Evolutionary conservation across 2,113 vertebrate genomes (phyloP), one percentile per base, ranked within the genome.

Genomic region (Malurus cyaneus): DNA sequence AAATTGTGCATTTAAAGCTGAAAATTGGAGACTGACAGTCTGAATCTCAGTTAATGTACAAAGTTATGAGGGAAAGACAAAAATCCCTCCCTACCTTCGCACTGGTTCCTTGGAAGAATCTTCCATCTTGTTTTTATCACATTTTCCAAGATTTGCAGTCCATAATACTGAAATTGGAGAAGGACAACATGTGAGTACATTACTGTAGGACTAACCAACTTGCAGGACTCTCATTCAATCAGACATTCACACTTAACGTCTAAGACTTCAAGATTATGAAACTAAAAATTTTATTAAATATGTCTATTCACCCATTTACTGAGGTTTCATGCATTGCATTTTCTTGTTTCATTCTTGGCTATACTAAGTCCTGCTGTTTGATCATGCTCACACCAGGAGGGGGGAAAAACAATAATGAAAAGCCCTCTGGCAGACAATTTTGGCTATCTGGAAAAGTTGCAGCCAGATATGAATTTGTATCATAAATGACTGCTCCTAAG

Each of bases 41-140:
- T 85, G 29, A 69, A 70, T 9, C 36, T 87, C 57, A 60, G 31
- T 39, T 56, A 49, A 57, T 7, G 50, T 8, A 39, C 8, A 16
- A 56, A 67, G 14, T 29, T 34, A 41, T 3, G 26, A 87, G 21
- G 23, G 39, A 7, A 88, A n/a, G 8, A 54, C 49, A 92, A 83
- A 85, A 86, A 44, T 8, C 32, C 64, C 78, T 94, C 88, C 97
- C 97, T 99, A 99, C 99, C 99, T 98, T 99, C 99, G 94, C 99
- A 99, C 61, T 99, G 99, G 98, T 99, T 99, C 95, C 99, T 98
- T 19, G 99, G 99, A 62, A 99, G 98, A 97, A 99, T 99, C 98
- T 99, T 99, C 99, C 99, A 99, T 95, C 99, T 98, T 89, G 99
- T 99, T 98, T 99, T 99, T 96, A 99, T 99, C 97, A 99, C 99